Percentiles rank a stretch among this genome's conserved stretches.
Conservation (phyloP, 2,797 vertebrate species). For the Sarcoramphus papa region DNA sequence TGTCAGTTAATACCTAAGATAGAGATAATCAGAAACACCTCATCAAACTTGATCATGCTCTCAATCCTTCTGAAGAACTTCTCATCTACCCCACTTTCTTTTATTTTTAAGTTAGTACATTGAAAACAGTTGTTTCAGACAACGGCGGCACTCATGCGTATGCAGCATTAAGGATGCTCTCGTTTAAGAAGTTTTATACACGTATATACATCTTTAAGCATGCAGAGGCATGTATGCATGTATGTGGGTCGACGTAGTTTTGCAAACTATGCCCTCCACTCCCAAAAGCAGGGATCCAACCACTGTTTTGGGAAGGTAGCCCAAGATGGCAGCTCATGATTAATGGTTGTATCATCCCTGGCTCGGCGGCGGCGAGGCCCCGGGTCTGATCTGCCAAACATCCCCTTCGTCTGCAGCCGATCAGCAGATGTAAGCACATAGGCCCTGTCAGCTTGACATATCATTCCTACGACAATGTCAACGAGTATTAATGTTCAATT, state of each 20-base stretch:
- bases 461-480: conserved; percentile 80
- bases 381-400: conserved; percentile 74
- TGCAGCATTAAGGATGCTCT: background rate
- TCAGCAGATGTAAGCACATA: conserved; percentile 78
- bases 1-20: conserved; percentile 20
- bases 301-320: conserved; percentile 6
- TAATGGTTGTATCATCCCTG: conserved; percentile 60
- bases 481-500: conserved; percentile 84
- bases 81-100: background rate
- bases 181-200: rapidly evolving
- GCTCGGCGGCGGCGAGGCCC: conserved; percentile 60
- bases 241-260: rapidly evolving
- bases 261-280: background rate
- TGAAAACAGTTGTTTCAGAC: background rate
- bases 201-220: rapidly evolving
- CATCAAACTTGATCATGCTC: conserved; percentile 32
- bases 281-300: background rate
- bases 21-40: conserved; percentile 46
- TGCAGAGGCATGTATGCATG: rapidly evolving
- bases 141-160: rapidly evolving
- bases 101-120: background rate
- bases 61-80: background rate
- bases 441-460: conserved; percentile 82
- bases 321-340: conserved; percentile 71
- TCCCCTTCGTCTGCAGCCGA: conserved; percentile 66